Conservation (phyloP, 1,140 invertebrate species). For the Drosophila seguyi region DNA sequence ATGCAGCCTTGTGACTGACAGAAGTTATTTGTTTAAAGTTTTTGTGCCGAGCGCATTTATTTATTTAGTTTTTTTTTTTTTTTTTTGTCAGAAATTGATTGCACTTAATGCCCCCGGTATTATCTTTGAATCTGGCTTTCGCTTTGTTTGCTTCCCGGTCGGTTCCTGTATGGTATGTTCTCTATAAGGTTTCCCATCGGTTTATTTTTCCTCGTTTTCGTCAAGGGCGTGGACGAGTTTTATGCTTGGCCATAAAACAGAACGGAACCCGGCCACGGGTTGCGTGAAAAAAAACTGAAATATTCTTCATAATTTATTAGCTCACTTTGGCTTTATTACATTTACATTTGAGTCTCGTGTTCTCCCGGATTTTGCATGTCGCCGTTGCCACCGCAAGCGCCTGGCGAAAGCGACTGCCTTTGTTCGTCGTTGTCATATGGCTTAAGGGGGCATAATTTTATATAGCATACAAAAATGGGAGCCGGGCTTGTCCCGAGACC, state of each 20-base stretch:
- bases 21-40: slow-evolving; percentile 61
- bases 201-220: slow-evolving; percentile 30
- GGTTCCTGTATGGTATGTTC: slow-evolving; percentile 17
- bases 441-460: slow-evolving; percentile 42
- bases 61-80: not conserved
- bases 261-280: slow-evolving; percentile 31
- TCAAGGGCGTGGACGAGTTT: slow-evolving; percentile 36
- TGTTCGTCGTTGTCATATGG: slow-evolving; percentile 48
- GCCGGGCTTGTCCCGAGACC: slow-evolving; percentile 10
- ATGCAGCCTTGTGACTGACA: slow-evolving; percentile 70
- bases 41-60: slow-evolving; percentile 43
- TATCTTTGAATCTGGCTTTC: slow-evolving; percentile 48
- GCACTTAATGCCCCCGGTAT: slow-evolving; percentile 52
- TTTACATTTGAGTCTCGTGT: slow-evolving; percentile 46
- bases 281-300: slow-evolving; percentile 45
- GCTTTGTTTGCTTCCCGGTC: slow-evolving; percentile 19
- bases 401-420: not conserved
- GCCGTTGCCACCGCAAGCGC: slow-evolving; percentile 8
- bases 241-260: slow-evolving; percentile 45
- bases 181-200: slow-evolving; percentile 42
- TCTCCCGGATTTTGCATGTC: slow-evolving; percentile 55
- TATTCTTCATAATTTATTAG: slow-evolving; percentile 57
- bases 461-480: slow-evolving; percentile 75
- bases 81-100: slow-evolving; percentile 67
- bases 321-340: slow-evolving; percentile 43